A percentile compares a stretch with the other conserved stretches of the same genome.
These are phyloP conservation scores for Altica lythri DNA, from an alignment of 2,888 invertebrate species.

Conservation along the genomic window DNA sequence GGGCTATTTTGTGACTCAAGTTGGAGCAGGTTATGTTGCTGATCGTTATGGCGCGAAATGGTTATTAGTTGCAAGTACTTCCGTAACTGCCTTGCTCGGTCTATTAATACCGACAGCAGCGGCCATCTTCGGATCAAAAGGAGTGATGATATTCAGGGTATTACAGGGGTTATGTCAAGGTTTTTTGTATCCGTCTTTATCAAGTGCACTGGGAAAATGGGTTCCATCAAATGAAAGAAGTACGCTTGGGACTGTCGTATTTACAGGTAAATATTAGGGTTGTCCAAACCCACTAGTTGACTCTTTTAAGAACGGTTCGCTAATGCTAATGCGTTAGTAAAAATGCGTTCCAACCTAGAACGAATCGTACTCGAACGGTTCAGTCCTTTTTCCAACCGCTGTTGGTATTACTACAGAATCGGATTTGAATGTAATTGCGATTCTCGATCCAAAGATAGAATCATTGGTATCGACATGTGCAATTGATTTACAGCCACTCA, in stretches of 20 bases:
- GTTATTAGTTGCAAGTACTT: slow-evolving; percentile 64
- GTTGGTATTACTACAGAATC: too few relatives aligned
- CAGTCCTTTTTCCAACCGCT: too few relatives aligned
- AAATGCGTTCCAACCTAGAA: too few relatives aligned
- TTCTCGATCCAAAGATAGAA: too few relatives aligned
- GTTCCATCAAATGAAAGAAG: slow-evolving; percentile 72
- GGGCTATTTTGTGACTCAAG: slow-evolving; percentile 78
- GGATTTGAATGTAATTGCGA: too few relatives aligned
- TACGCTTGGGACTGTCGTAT: slow-evolving; percentile 69
- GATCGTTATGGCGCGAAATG: slow-evolving; percentile 75
- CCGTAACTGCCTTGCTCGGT: slow-evolving; percentile 68
- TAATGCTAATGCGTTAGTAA: too few relatives aligned
- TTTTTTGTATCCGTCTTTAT: slow-evolving; percentile 72
- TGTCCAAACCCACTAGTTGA: too few relatives aligned
- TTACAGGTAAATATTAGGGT: slow-evolving; percentile 57
- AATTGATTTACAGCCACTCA: too few relatives aligned
- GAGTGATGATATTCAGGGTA: slow-evolving; percentile 69
- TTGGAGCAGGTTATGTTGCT: slow-evolving; percentile 73
- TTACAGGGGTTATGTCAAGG: slow-evolving; percentile 78
- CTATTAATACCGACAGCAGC: slow-evolving; percentile 72
- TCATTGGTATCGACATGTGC: too few relatives aligned
- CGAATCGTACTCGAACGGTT: too few relatives aligned
- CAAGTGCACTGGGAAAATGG: slow-evolving; percentile 78
- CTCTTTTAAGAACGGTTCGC: too few relatives aligned
- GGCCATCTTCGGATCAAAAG: slow-evolving; percentile 64